A percentile compares a stretch with the other conserved stretches of the same genome.
Evolutionary conservation across 1,140 invertebrate genomes (phyloP).

Genomic region (Littorina saxatilis): DNA sequence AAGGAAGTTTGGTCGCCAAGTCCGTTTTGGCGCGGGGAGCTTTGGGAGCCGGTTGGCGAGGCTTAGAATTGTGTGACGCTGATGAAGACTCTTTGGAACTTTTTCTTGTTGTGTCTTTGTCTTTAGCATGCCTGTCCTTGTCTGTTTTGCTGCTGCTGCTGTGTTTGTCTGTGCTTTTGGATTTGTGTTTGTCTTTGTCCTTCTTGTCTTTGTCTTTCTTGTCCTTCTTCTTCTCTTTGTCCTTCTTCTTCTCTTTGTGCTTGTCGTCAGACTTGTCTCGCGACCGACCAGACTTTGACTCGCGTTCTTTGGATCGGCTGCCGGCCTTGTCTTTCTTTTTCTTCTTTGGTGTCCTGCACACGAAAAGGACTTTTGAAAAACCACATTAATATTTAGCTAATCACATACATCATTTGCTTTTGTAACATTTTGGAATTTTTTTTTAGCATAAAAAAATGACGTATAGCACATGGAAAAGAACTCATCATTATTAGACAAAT

Average conservation of each 20-base stretch:
- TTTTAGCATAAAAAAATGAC: no score
- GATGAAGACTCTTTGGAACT: background rate
- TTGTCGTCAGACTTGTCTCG: conserved; percentile 14
- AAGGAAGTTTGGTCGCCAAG: background rate
- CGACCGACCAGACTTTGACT: background rate
- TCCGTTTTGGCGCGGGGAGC: background rate
- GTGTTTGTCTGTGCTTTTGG: background rate
- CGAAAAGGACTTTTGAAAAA: conserved; percentile 19
- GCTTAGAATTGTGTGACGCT: background rate
- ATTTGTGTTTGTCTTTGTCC: conserved; percentile 1
- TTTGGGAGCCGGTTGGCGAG: background rate
- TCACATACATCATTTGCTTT: no score
- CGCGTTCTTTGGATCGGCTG: conserved; percentile 28
- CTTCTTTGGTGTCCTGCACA: conserved; percentile 39
- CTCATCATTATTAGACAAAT: no score
- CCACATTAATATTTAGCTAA: no score
- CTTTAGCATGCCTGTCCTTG: background rate
- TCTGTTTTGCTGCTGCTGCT: background rate
- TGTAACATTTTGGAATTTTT: no score
- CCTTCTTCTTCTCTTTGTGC: conserved; percentile 22
- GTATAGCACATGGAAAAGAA: no score
- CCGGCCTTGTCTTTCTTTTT: conserved; percentile 43
- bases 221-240: conserved; percentile 13
- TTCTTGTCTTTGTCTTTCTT: conserved; percentile 14
- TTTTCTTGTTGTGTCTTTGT: background rate